phyloP scores from a whole-genome alignment of 2,888 invertebrate species.

The Pediacus dermestoides region DNA sequence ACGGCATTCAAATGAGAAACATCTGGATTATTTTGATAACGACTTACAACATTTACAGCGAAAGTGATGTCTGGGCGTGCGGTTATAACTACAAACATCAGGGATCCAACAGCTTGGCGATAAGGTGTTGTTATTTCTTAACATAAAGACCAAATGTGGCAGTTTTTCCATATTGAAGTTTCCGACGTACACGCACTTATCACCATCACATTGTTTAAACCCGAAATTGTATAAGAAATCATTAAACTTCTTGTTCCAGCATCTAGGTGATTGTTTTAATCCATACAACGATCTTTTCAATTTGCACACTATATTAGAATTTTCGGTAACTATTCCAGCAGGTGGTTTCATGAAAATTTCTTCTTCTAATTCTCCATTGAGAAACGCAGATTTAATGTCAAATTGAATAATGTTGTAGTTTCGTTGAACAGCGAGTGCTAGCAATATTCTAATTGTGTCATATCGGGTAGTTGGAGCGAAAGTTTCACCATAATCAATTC shows the following conservation, averaged over 20 bases:
- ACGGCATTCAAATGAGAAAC: slow-evolving; percentile 1
- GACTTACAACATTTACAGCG: no score
- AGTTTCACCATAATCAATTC: slow-evolving; percentile 26
- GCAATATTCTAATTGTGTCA: slow-evolving; percentile 19
- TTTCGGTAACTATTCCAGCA: slow-evolving; percentile 13
- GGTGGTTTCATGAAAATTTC: slow-evolving; percentile 24
- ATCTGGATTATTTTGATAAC: slow-evolving; percentile 2
- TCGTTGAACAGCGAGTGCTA: slow-evolving; percentile 19
- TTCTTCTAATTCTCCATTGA: slow-evolving; percentile 25
- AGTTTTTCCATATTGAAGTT: no score
- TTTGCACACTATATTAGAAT: slow-evolving; percentile 29
- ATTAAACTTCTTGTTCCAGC: slow-evolving; percentile 29
- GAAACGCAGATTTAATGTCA: slow-evolving; percentile 29
- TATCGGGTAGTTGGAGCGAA: slow-evolving; percentile 23
- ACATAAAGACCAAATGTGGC: no score
- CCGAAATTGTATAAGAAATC: slow-evolving; percentile 29
- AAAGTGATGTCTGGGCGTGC: no score
- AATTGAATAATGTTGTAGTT: slow-evolving; percentile 22
- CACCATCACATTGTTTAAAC: slow-evolving; percentile 28
- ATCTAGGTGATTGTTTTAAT: slow-evolving; percentile 27
- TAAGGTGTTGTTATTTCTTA: no score
- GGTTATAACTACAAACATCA: no score
- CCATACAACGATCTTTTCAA: slow-evolving; percentile 39
- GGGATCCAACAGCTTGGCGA: no score
- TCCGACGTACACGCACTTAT: slow-evolving; percentile 39